phyloP scores from a whole-genome alignment of 2,888 invertebrate genomes.

The Syritta pipiens region DNA sequence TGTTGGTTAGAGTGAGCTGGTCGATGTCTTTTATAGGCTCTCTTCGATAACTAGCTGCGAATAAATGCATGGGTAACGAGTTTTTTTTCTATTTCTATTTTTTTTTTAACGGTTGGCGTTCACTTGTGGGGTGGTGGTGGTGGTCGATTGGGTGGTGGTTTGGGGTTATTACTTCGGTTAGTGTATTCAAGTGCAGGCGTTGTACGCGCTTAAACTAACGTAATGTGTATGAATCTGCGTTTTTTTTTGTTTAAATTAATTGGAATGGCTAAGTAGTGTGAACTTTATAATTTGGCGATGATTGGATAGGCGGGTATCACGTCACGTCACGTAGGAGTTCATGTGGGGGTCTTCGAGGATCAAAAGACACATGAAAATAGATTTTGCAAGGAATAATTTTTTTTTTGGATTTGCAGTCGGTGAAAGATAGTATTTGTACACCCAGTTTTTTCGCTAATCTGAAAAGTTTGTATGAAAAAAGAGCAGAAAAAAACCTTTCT shows the following conservation, averaged over 20 bases:
- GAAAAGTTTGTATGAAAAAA: too few relatives aligned
- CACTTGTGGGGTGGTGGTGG: constrained; percentile 2
- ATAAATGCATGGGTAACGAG: constrained; percentile 66
- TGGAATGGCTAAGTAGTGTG: constrained; percentile 43
- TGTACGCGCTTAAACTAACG: background rate
- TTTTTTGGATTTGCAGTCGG: too few relatives aligned
- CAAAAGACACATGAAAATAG: too few relatives aligned
- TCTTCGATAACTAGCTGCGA: constrained; percentile 54
- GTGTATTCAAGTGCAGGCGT: constrained; percentile 42
- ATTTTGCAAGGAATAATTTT: too few relatives aligned
- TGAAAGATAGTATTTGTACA: too few relatives aligned
- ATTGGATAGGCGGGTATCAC: background rate
- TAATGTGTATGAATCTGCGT: constrained; percentile 36
- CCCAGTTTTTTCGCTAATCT: too few relatives aligned
- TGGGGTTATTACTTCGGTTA: constrained; percentile 17
- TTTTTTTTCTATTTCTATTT: constrained; percentile 21
- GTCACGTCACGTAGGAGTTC: constrained; percentile 13
- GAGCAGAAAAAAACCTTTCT: too few relatives aligned
- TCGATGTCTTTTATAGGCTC: constrained; percentile 70
- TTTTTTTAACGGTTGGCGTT: constrained; percentile 5
- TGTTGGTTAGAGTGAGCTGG: constrained; percentile 46
- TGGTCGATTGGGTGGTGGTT: constrained; percentile 23
- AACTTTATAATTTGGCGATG: constrained; percentile 54
- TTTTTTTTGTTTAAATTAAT: constrained; percentile 47
- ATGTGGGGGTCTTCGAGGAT: background rate